Conservation (phyloP, 2,113 vertebrate genomes). For the Cyprinodon variegatus region DNA sequence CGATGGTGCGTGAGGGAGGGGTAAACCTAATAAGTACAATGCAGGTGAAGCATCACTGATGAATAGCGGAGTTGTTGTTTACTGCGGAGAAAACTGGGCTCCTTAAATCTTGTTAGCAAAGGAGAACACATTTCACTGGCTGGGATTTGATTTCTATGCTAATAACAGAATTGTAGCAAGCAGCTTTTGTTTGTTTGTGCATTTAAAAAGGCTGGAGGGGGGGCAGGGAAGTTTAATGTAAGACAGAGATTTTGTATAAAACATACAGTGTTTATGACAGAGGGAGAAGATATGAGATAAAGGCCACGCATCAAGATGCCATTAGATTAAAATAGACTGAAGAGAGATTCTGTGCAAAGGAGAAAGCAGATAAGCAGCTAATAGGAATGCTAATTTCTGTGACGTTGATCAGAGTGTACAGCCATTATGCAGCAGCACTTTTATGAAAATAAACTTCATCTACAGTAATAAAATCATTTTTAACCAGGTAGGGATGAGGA, state of each 20-base stretch:
- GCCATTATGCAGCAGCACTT: background rate
- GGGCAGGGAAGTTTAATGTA: constrained; percentile 21
- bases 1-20: constrained; percentile 56
- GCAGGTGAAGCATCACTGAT: constrained; percentile 61
- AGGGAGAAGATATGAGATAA: constrained; percentile 25
- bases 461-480: background rate
- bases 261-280: constrained; percentile 2
- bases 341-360: constrained; percentile 27
- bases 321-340: constrained; percentile 30
- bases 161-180: constrained; percentile 54
- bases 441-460: background rate
- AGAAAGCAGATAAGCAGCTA: background rate
- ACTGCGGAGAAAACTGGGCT: constrained; percentile 48
- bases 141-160: constrained; percentile 73
- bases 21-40: constrained; percentile 73
- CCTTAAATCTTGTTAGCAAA: constrained; percentile 68
- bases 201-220: constrained; percentile 22
- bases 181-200: constrained; percentile 34
- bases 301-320: constrained; percentile 41
- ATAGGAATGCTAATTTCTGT: background rate
- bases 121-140: constrained; percentile 58
- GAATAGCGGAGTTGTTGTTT: constrained; percentile 66
- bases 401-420: background rate
- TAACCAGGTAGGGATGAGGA: background rate
- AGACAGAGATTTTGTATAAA: constrained; percentile 7